Evolutionary conservation across 2,888 invertebrate genomes (phyloP), one percentile per base, ranked within the genome.

Genomic region (Archaeoteleia sp.): DNA sequence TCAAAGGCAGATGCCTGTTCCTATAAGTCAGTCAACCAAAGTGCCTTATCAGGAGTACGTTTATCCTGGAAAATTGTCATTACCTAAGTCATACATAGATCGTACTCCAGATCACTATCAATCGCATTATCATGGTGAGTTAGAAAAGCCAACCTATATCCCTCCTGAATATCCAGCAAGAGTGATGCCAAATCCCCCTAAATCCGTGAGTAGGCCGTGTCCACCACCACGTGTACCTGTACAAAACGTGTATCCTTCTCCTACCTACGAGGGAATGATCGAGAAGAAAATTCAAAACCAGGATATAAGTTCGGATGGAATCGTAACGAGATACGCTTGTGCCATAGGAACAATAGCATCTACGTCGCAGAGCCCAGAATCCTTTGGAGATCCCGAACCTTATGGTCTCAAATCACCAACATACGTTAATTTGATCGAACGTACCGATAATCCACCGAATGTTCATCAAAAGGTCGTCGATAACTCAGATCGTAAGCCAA

Each of bases 291-390:
- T 83, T 5, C 72, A 81, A 39, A 84, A 85, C 48, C 84, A 84
- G 48, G 84, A 85, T 17, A 82, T 84, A 42, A 80, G 82, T 9
- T 67, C 80, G 0, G 82, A 82, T 1, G 83, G 84, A 0, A 72
- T 85, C 0, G 79, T 85, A 0, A 85, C 85, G 3, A 76, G 84
- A 10, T 83, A 84, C 45, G 73, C 85, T 0, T 79, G 81, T 39
- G 85, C 83, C 1, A 80, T 84, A 6, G 84, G 75, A 1, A 85
- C 85, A 0, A 77, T 85, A 1, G 80, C 81, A 0, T 76, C 81
- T 1, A 65, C 54, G 1, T 70, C 78, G 8, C 70, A 75, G 8
- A 77, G 73, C 49, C 72, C 75, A 6, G 49, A 57, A 8, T 32
- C 27, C 5, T 23, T 32, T 3, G 49, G 37, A 4, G 69, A 60